Conservation (phyloP, 2,888 invertebrate genomes). For the Augochlorella aurata region DNA sequence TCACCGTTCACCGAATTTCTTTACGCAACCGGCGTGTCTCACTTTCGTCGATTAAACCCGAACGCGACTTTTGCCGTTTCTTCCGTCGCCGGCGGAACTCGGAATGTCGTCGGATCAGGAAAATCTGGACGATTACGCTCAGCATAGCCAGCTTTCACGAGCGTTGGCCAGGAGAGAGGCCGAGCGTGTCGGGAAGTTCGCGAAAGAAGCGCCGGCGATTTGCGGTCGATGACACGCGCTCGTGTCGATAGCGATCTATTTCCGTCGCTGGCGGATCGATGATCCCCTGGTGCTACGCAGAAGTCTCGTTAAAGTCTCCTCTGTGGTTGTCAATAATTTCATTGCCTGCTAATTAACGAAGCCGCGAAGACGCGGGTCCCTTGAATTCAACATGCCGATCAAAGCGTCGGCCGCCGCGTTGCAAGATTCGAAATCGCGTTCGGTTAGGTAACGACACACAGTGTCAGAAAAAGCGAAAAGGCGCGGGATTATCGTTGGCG, state of each 20-base stretch:
- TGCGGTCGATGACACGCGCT: conserved; percentile 16
- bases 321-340: no score
- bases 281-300: neutral
- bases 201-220: neutral
- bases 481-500: conserved; percentile 46
- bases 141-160: neutral
- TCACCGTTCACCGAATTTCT: conserved; percentile 50
- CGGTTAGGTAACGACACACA: conserved; percentile 3
- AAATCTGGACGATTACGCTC: neutral
- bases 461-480: neutral
- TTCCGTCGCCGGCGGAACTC: neutral
- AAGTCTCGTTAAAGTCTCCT: neutral
- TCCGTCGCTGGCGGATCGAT: neutral
- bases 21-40: conserved; percentile 37
- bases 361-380: no score
- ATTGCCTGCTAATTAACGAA: no score
- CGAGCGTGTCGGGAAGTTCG: conserved; percentile 34
- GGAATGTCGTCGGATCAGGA: neutral
- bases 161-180: neutral
- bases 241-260: conserved; percentile 20
- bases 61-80: conserved; percentile 2
- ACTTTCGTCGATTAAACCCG: conserved; percentile 33
- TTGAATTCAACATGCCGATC: no score
- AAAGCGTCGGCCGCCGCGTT: neutral
- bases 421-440: neutral